These are phyloP conservation scores for Drosophila anomelani DNA, from an alignment of 2,888 invertebrate species.

Conservation along the genomic window DNA sequence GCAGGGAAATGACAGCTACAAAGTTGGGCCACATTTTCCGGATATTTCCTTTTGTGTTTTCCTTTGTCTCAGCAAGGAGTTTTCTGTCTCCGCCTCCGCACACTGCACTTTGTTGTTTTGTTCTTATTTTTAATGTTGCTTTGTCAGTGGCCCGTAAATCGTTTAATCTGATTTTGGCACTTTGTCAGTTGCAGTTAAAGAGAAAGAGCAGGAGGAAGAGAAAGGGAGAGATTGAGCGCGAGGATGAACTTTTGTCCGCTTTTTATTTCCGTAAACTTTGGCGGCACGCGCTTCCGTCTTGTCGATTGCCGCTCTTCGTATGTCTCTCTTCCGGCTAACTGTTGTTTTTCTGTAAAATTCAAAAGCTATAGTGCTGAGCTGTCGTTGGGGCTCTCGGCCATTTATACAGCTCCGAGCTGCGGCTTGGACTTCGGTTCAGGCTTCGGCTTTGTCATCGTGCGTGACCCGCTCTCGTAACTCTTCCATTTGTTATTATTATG, in stretches of 20 bases:
- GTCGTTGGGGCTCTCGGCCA: conserved; percentile 58
- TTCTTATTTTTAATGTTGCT: conserved; percentile 25
- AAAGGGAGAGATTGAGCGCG: background rate
- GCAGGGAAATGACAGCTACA: conserved; percentile 61
- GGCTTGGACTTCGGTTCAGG: conserved; percentile 58
- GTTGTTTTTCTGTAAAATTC: conserved; percentile 62
- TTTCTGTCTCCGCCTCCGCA: conserved; percentile 1
- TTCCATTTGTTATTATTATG: conserved; percentile 59
- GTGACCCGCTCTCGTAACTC: conserved; percentile 24
- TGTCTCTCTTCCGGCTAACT: conserved; percentile 36
- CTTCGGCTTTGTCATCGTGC: conserved; percentile 12
- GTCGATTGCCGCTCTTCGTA: conserved; percentile 24
- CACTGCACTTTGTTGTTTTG: conserved; percentile 44
- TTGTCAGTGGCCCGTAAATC: conserved; percentile 44
- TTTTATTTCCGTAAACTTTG: conserved; percentile 81
- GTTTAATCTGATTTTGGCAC: conserved; percentile 41
- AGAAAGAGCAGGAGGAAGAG: background rate
- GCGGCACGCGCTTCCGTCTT: conserved; percentile 72
- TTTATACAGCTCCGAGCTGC: conserved; percentile 61
- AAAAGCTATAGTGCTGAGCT: conserved; percentile 67
- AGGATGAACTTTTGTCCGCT: conserved; percentile 50
- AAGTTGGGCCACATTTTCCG: conserved; percentile 75
- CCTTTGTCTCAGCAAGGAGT: background rate
- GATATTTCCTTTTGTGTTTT: conserved; percentile 15
- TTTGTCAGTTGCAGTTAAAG: conserved; percentile 46